Evolutionary conservation across 1,140 invertebrate genomes (phyloP).

Genomic region (Plodia interpunctella): DNA sequence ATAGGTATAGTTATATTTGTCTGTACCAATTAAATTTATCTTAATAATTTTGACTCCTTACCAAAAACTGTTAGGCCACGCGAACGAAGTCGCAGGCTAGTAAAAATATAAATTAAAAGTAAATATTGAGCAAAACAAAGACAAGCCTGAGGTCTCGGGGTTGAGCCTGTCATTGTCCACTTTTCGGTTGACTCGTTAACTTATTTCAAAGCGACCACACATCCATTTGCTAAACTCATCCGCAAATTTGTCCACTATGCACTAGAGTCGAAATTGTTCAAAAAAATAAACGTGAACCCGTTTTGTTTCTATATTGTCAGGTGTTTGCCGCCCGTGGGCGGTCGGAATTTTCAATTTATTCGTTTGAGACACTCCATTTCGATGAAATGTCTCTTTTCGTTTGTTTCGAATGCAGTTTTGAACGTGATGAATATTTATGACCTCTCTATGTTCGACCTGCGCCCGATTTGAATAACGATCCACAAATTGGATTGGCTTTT

Average conservation of each 20-base stretch:
- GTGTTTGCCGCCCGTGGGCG: neutral
- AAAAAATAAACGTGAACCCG: neutral
- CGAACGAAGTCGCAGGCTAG: no score
- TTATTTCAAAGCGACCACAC: neutral
- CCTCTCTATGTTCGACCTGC: neutral
- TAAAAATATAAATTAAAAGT: no score
- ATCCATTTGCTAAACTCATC: neutral
- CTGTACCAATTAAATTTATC: no score
- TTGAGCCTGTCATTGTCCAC: neutral
- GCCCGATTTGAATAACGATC: no score
- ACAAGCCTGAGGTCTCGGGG: no score
- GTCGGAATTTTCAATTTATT: constrained; percentile 7
- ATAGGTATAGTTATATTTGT: no score
- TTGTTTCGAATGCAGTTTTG: neutral
- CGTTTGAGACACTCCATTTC: neutral
- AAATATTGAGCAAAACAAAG: no score
- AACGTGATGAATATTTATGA: neutral
- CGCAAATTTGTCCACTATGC: neutral
- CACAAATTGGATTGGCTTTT: no score
- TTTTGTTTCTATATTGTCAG: neutral
- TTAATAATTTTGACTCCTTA: no score
- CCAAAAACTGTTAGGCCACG: no score
- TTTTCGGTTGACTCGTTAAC: neutral
- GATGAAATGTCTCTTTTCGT: constrained; percentile 1
- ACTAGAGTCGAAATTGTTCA: no score